phyloP scores from a whole-genome alignment of 2,888 invertebrate species.

The Nemotelus pantherinus region DNA sequence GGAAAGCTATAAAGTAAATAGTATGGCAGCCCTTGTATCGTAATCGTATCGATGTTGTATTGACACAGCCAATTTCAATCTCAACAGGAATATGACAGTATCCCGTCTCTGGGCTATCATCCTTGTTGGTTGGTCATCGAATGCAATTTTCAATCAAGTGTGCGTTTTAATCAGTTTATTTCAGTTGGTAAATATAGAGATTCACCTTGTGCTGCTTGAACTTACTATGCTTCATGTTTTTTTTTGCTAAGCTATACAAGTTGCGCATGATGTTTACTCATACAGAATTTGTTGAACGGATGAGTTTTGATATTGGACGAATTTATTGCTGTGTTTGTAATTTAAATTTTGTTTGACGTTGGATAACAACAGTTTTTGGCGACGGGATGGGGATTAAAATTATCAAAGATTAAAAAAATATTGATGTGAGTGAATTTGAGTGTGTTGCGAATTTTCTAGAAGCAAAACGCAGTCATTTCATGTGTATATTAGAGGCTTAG shows the following conservation, averaged over 20 bases:
- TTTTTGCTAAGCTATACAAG: neutral
- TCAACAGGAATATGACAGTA: neutral
- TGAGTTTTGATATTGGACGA: conserved; percentile 1
- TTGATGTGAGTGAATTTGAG: no score
- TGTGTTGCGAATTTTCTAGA: no score
- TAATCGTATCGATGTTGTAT: neutral
- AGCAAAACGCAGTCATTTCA: no score
- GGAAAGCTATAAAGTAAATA: neutral
- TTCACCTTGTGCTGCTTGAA: neutral
- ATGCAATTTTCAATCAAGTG: conserved; percentile 22
- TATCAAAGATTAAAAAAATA: no score
- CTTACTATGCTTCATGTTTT: neutral
- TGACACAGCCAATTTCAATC: neutral
- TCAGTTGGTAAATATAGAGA: conserved; percentile 25
- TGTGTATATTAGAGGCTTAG: no score
- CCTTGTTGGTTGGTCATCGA: neutral
- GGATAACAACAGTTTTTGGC: no score
- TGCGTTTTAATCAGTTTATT: conserved; percentile 23
- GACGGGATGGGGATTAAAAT: no score
- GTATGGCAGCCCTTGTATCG: neutral
- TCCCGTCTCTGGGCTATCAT: neutral
- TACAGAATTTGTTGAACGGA: neutral
- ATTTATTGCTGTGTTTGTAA: neutral
- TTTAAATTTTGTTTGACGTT: neutral
- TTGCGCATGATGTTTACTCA: neutral